Conservation (phyloP, 2,113 vertebrate genomes). For the Sapajus apella region DNA sequence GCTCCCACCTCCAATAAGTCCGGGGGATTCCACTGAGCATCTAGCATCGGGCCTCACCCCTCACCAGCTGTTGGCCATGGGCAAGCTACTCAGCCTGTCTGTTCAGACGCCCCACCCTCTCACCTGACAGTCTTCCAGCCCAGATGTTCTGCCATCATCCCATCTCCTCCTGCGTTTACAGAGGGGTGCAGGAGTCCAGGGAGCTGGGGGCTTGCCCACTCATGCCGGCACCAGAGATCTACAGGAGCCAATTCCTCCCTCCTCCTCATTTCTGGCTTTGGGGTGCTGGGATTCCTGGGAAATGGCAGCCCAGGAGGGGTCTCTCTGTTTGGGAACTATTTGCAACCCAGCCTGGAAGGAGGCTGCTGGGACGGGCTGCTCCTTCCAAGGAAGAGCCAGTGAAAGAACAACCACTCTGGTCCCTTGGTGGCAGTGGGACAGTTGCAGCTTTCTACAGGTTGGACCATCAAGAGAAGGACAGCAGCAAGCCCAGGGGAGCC, state of each 20-base stretch:
- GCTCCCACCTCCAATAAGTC: not conserved
- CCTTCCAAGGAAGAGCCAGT: not conserved
- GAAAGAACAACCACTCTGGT: not conserved
- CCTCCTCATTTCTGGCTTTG: not conserved
- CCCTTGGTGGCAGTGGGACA: not conserved
- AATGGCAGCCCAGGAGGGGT: not conserved
- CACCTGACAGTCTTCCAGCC: not conserved
- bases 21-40: not conserved
- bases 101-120: not conserved
- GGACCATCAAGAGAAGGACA: not conserved
- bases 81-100: not conserved
- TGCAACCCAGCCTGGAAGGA: not conserved
- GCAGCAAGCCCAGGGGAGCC: not conserved
- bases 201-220: not conserved
- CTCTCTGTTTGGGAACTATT: not conserved
- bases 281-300: not conserved
- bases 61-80: not conserved
- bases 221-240: not conserved
- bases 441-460: not conserved
- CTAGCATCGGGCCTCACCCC: accelerated
- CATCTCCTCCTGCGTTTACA: not conserved
- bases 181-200: accelerated
- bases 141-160: not conserved
- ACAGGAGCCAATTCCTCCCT: not conserved
- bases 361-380: not conserved